A percentile compares a stretch with the other conserved stretches of the same genome.
Conservation (phyloP, 2,888 invertebrate species). For the Hydrotaea diabolus region DNA sequence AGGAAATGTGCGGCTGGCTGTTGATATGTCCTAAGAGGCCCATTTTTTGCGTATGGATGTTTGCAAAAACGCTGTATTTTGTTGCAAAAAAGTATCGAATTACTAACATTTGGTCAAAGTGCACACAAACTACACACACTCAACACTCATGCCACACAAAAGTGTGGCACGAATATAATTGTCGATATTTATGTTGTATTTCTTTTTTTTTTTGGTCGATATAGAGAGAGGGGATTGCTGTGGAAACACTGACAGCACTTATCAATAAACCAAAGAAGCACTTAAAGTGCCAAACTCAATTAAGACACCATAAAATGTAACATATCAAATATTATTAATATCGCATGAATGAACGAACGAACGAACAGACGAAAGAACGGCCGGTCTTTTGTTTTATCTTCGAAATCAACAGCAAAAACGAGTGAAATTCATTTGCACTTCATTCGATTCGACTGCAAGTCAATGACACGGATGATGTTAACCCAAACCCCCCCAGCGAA, state of each 20-base stretch:
- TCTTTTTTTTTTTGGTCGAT: not conserved
- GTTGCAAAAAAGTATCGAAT: conserved; percentile 62
- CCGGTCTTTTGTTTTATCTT: no score
- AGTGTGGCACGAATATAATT: conserved; percentile 38
- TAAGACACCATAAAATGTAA: conserved; percentile 44
- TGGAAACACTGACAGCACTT: conserved; percentile 45
- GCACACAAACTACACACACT: not conserved
- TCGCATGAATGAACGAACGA: conserved; percentile 2
- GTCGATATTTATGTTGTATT: conserved; percentile 29
- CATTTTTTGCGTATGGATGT: conserved; percentile 24
- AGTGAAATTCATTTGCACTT: not conserved
- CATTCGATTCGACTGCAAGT: not conserved
- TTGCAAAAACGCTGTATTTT: conserved; percentile 40
- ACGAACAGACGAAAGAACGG: not conserved
- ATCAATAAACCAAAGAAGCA: conserved; percentile 54
- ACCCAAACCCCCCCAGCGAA: not conserved
- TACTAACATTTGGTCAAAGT: conserved; percentile 60
- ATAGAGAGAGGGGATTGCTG: not conserved
- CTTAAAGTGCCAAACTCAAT: conserved; percentile 62
- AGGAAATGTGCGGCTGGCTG: not conserved
- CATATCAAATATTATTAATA: conserved; percentile 40
- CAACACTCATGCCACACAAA: not conserved
- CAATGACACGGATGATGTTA: conserved; percentile 15
- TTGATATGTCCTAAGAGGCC: conserved; percentile 42
- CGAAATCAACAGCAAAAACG: conserved; percentile 9